Percentiles rank a stretch among this genome's conserved stretches.
Evolutionary conservation across 1,140 invertebrate genomes (phyloP).

Genomic region (Stenopsyche tienmushanensis): DNA sequence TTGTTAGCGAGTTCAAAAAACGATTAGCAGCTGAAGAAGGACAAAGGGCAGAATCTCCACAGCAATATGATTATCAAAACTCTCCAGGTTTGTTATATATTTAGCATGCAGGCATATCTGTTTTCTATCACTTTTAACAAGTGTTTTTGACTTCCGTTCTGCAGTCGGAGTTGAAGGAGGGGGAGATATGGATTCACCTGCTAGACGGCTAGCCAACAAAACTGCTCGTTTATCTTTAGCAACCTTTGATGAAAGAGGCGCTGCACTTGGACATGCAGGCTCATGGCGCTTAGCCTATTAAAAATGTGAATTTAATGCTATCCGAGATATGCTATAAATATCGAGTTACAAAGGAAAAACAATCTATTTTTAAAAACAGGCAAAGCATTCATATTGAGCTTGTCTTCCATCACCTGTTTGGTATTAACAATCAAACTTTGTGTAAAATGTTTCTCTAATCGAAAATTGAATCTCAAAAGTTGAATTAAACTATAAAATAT

Average conservation of each 20-base stretch:
- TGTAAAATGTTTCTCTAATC: too few species aligned
- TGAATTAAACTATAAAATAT: too few species aligned
- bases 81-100: conserved; percentile 33
- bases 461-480: too few species aligned
- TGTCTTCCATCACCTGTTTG: too few species aligned
- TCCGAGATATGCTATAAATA: too few species aligned
- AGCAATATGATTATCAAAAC: conserved; percentile 40
- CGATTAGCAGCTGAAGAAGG: conserved; percentile 44
- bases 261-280: conserved; percentile 49
- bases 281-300: conserved; percentile 39
- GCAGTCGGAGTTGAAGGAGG: conserved; percentile 58
- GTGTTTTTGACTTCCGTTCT: background rate
- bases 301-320: background rate
- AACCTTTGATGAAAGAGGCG: conserved; percentile 83
- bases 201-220: conserved; percentile 84
- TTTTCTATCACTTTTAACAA: background rate
- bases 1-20: conserved; percentile 72
- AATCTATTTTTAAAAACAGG: too few species aligned
- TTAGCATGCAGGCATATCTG: too few species aligned
- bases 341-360: too few species aligned
- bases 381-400: too few species aligned
- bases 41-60: conserved; percentile 37
- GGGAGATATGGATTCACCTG: conserved; percentile 78
- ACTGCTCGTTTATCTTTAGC: conserved; percentile 81
- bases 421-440: too few species aligned